A percentile compares a stretch with the other conserved stretches of the same genome.
Conservation (phyloP, 2,797 vertebrate species). For the Potorous gilbertii region DNA sequence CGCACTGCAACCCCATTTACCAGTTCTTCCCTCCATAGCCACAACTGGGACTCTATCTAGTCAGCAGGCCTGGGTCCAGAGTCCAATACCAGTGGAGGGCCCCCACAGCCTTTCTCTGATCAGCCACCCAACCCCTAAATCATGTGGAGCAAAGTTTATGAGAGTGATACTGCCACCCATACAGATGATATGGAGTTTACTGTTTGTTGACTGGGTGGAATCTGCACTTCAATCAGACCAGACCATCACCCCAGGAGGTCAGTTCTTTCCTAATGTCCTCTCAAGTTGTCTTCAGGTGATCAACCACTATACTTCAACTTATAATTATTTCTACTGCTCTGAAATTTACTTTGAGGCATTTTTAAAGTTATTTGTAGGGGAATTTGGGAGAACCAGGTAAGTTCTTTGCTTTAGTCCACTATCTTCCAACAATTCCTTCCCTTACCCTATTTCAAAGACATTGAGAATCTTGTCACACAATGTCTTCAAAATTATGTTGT, state of each 20-base stretch:
- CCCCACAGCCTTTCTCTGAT: background rate
- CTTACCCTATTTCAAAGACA: background rate
- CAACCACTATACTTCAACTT: background rate
- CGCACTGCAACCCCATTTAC: background rate
- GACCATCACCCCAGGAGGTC: background rate
- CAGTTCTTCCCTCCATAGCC: background rate
- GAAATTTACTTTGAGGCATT: background rate
- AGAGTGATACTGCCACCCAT: background rate
- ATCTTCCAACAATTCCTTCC: background rate
- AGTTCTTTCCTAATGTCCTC: background rate
- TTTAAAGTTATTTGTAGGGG: background rate
- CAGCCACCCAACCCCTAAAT: background rate
- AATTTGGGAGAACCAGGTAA: background rate
- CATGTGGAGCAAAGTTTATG: background rate
- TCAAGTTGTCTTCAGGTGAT: background rate
- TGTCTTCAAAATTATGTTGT: background rate
- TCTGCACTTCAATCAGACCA: background rate
- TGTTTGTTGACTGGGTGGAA: background rate
- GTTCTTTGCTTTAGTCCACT: background rate
- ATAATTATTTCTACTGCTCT: background rate
- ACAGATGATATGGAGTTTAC: background rate
- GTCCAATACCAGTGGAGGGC: background rate
- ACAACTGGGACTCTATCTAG: background rate
- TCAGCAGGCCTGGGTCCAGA: background rate
- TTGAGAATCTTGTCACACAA: background rate